Percentiles rank a stretch among this genome's conserved stretches.
phyloP scores from a whole-genome alignment of 2,113 vertebrate genomes.

The Anguilla japonica region DNA sequence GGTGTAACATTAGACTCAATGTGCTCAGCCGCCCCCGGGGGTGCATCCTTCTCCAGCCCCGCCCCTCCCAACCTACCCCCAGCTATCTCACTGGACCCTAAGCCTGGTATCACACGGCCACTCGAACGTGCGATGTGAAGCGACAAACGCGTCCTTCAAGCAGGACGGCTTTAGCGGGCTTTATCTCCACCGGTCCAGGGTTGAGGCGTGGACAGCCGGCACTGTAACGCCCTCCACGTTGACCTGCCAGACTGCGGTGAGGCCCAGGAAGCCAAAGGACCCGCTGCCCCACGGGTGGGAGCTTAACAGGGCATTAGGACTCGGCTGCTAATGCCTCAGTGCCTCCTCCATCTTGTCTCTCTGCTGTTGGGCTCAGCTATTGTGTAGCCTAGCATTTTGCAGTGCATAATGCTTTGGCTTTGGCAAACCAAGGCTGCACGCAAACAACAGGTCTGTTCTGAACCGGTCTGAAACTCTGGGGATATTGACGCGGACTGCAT shows the following conservation, averaged over 20 bases:
- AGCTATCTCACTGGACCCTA: not conserved
- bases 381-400: no score
- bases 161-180: not conserved
- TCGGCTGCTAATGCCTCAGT: not conserved
- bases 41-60: not conserved
- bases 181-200: not conserved
- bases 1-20: not conserved
- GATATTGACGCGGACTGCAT: no score
- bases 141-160: not conserved
- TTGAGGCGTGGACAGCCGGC: not conserved
- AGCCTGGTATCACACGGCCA: not conserved
- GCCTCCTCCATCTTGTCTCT: not conserved
- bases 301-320: not conserved
- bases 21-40: not conserved
- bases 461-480: no score
- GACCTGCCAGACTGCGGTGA: not conserved
- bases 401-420: no score
- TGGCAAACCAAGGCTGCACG: no score
- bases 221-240: not conserved
- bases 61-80: not conserved
- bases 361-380: not conserved
- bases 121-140: not conserved
- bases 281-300: not conserved
- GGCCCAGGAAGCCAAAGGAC: not conserved
- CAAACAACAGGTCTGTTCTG: no score